A percentile compares a stretch with the other conserved stretches of the same genome.
Conservation (phyloP, 1,140 invertebrate genomes). For the Prorops nasuta region DNA sequence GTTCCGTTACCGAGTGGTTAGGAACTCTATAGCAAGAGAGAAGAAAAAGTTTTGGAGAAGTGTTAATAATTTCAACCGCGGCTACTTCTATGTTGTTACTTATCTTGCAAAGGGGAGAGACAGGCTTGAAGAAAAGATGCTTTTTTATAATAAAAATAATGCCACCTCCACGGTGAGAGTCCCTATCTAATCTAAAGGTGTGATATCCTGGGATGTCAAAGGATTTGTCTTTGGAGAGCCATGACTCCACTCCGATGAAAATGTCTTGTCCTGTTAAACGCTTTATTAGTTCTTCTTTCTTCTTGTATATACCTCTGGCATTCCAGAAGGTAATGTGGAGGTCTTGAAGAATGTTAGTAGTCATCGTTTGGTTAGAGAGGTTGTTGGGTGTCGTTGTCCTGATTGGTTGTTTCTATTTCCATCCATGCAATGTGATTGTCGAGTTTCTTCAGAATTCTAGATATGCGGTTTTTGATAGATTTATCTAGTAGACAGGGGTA, state of each 20-base stretch:
- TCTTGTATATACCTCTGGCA: background rate
- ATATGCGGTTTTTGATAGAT: background rate
- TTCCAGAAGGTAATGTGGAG: background rate
- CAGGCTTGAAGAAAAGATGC: background rate
- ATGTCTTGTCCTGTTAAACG: background rate
- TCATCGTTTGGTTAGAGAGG: background rate
- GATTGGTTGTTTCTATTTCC: background rate
- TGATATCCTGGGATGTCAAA: background rate
- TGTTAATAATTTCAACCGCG: background rate
- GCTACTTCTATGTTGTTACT: background rate
- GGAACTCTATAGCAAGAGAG: background rate
- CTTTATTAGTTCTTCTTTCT: background rate
- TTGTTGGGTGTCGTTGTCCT: background rate
- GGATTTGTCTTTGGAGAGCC: background rate
- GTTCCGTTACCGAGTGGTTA: background rate
- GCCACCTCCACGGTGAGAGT: background rate
- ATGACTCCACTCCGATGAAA: slow-evolving; percentile 1
- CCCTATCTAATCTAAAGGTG: background rate
- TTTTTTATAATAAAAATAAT: background rate
- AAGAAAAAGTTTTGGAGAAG: background rate
- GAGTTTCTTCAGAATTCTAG: background rate
- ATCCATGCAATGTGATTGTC: background rate
- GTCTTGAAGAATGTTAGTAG: background rate
- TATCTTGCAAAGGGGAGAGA: background rate
- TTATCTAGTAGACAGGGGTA: background rate